Conservation (phyloP, 1,140 invertebrate genomes). For the Mya arenaria region DNA sequence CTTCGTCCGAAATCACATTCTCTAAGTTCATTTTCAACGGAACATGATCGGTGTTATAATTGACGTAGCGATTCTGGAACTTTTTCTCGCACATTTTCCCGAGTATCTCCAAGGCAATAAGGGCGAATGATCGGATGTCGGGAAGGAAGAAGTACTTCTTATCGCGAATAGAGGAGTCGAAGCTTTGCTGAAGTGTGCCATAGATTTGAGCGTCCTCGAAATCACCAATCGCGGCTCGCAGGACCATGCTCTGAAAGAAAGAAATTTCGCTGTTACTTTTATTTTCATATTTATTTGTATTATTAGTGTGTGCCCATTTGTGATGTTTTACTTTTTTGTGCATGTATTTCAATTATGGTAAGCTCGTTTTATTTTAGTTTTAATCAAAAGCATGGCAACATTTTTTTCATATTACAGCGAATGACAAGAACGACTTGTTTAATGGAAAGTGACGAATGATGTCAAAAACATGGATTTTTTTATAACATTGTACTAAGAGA, state of each 20-base stretch:
- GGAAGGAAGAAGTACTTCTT: conserved; percentile 74
- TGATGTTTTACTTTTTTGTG: too few species aligned
- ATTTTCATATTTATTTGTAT: too few species aligned
- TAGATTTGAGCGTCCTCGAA: conserved; percentile 76
- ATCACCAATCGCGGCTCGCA: conserved; percentile 75
- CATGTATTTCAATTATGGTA: too few species aligned
- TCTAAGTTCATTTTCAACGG: conserved; percentile 29
- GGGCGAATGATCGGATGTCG: conserved; percentile 75
- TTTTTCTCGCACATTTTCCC: conserved; percentile 68
- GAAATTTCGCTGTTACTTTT: too few species aligned
- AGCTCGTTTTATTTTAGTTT: too few species aligned
- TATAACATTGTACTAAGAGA: too few species aligned
- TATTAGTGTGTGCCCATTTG: too few species aligned
- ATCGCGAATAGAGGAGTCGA: conserved; percentile 60
- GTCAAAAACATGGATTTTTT: too few species aligned
- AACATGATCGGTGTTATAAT: conserved; percentile 48
- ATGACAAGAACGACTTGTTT: too few species aligned
- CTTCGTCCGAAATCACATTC: conserved; percentile 38
- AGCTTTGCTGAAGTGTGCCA: conserved; percentile 73
- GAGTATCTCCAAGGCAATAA: conserved; percentile 73
- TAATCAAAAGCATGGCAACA: too few species aligned
- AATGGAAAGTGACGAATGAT: too few species aligned
- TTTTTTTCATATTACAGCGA: too few species aligned
- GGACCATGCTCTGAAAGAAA: conserved; percentile 69
- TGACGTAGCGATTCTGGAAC: conserved; percentile 51